These are phyloP conservation scores for Phalanger gymnotis DNA, from an alignment of 2,797 vertebrate genomes.

Conservation along the genomic window DNA sequence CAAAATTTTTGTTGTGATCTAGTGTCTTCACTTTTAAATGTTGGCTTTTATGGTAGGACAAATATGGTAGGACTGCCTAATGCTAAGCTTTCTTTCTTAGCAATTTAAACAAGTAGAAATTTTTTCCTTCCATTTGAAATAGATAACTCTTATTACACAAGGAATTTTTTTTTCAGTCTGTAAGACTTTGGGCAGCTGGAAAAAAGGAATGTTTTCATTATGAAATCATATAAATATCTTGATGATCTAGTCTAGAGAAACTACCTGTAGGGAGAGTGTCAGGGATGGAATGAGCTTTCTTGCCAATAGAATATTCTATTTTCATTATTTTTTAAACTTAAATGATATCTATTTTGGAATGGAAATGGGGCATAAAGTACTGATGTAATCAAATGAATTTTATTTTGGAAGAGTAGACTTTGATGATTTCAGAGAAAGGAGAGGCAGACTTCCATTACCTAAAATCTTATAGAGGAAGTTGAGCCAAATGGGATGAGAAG, in stretches of 20 bases:
- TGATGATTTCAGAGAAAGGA: not conserved
- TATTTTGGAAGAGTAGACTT: not conserved
- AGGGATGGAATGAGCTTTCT: not conserved
- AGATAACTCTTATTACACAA: conserved; percentile 26
- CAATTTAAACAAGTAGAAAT: conserved; percentile 3
- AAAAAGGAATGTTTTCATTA: conserved; percentile 13
- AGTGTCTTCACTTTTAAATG: conserved; percentile 10
- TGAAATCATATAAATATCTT: conserved; percentile 11
- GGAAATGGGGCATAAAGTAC: not conserved
- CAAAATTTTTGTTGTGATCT: conserved; percentile 31
- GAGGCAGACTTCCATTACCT: not conserved
- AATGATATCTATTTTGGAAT: not conserved
- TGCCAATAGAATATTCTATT: not conserved
- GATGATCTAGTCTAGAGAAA: not conserved
- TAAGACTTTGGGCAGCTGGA: not conserved
- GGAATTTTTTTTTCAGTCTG: conserved; percentile 30
- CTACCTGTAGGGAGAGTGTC: not conserved
- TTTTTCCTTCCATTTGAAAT: conserved; percentile 43
- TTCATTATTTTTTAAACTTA: not conserved
- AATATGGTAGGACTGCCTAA: not conserved
- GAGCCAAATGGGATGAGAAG: not conserved
- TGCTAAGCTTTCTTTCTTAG: conserved; percentile 29
- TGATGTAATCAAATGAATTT: not conserved
- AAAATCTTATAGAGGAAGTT: not conserved
- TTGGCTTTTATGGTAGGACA: not conserved